Conservation (phyloP, 1,140 invertebrate genomes). For the Leptinotarsa lineolata region DNA sequence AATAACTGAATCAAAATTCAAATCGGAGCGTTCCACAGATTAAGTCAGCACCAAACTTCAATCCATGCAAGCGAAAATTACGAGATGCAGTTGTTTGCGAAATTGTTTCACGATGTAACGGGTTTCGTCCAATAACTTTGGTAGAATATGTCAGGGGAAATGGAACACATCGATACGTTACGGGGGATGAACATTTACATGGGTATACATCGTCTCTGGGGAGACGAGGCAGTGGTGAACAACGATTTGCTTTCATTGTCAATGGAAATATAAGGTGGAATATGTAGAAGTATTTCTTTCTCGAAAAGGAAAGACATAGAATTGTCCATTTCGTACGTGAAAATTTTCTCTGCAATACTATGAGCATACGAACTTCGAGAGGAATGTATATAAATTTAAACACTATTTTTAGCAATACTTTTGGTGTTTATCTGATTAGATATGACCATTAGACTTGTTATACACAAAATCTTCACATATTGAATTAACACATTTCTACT, state of each 20-base stretch:
- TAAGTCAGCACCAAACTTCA: not conserved
- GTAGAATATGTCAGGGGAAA: not conserved
- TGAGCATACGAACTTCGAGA: too few species aligned
- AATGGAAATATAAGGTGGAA: not conserved
- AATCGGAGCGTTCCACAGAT: not conserved
- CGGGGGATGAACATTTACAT: not conserved
- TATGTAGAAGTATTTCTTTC: too few species aligned
- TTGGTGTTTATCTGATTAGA: too few species aligned
- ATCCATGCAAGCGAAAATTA: not conserved
- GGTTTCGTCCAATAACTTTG: not conserved
- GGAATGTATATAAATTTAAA: too few species aligned
- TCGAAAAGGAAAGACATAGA: too few species aligned
- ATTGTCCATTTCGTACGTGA: too few species aligned
- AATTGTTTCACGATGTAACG: not conserved
- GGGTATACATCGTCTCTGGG: not conserved
- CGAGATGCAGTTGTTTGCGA: not conserved
- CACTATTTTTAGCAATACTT: too few species aligned
- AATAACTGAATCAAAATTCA: not conserved
- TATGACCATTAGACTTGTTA: too few species aligned
- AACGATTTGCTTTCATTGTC: not conserved
- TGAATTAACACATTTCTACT: too few species aligned
- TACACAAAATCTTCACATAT: too few species aligned
- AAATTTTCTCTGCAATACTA: too few species aligned
- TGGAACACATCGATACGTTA: constrained; percentile 1
- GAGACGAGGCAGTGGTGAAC: not conserved